A percentile compares a stretch with the other conserved stretches of the same genome.
phyloP scores from a whole-genome alignment of 2,888 invertebrate genomes.

The Caenorhabditis sp. region DNA sequence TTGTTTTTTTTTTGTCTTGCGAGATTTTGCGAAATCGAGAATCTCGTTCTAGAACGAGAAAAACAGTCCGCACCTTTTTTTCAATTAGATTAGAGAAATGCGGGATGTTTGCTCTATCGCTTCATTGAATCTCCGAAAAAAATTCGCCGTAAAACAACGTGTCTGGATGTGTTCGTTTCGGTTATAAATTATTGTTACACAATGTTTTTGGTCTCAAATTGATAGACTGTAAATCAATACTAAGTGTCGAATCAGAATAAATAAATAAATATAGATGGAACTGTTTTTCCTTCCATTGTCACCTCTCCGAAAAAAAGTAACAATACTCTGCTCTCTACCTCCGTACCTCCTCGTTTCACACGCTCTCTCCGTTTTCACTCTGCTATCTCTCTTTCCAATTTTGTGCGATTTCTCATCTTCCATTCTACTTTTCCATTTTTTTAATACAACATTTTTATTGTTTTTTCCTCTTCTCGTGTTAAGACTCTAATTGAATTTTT shows the following conservation, averaged over 20 bases:
- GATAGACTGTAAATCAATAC: background rate
- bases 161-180: too few species aligned
- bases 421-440: background rate
- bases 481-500: background rate
- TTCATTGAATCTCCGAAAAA: too few species aligned
- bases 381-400: background rate
- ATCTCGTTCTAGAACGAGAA: too few species aligned
- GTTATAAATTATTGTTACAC: too few species aligned
- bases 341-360: background rate
- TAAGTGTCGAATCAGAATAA: background rate
- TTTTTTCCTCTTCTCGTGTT: background rate
- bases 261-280: background rate
- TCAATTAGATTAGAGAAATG: too few species aligned
- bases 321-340: background rate
- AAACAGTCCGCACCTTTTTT: too few species aligned
- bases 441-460: background rate
- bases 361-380: background rate
- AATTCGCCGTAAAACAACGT: too few species aligned
- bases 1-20: too few species aligned
- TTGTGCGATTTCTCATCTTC: background rate
- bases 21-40: too few species aligned
- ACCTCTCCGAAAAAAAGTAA: background rate
- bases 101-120: too few species aligned
- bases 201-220: too few species aligned
- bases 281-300: background rate